These are phyloP conservation scores for Axis porcinus DNA, from an alignment of 2,113 vertebrate genomes.

Conservation along the genomic window DNA sequence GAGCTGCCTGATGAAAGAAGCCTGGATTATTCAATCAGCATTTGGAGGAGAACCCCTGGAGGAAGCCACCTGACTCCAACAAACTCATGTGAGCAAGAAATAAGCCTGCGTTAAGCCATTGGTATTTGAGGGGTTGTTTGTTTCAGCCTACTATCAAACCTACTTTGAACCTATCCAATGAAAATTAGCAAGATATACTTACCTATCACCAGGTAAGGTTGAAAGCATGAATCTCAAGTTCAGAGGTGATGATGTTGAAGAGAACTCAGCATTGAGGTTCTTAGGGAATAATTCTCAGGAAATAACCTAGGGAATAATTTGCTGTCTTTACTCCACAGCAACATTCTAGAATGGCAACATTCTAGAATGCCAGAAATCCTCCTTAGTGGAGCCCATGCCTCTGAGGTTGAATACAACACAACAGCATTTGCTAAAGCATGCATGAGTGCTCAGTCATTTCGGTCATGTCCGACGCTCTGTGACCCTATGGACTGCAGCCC, in stretches of 20 bases:
- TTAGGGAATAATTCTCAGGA: neutral
- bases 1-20: neutral
- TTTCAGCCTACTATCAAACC: neutral
- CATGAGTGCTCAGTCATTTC: neutral
- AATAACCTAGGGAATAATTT: neutral
- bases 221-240: neutral
- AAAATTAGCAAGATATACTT: neutral
- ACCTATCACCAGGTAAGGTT: neutral
- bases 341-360: neutral
- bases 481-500: neutral
- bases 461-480: neutral
- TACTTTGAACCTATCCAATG: neutral
- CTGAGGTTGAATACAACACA: neutral
- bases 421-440: neutral
- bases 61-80: neutral
- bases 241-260: neutral
- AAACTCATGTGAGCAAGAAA: neutral
- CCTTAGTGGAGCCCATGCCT: rapidly evolving
- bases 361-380: neutral
- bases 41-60: neutral
- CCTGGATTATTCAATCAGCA: neutral
- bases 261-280: neutral
- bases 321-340: neutral
- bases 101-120: neutral
- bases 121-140: neutral